Conservation (phyloP, 2,888 invertebrate species). For the Lampropteryx suffumata region DNA sequence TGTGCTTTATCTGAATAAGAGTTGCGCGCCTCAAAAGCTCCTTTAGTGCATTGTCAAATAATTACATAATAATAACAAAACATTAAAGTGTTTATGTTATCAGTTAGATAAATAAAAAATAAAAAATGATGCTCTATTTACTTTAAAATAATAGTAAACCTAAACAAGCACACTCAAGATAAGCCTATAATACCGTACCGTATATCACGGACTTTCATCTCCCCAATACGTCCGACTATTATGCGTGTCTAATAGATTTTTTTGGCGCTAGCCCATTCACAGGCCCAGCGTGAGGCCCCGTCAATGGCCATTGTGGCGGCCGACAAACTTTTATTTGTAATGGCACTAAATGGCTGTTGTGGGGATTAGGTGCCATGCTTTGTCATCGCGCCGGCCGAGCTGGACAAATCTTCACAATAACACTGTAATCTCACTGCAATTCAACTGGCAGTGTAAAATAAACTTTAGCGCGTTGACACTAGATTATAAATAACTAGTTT, state of each 20-base stretch:
- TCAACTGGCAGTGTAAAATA: background rate
- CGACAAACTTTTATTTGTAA: slow-evolving; percentile 79
- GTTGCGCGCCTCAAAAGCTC: no score
- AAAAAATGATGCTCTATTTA: slow-evolving; percentile 63
- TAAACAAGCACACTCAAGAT: slow-evolving; percentile 28
- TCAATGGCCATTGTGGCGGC: slow-evolving; percentile 76
- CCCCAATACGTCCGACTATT: slow-evolving; percentile 64
- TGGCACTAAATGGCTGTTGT: slow-evolving; percentile 79
- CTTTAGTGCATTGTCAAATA: no score
- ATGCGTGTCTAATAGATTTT: slow-evolving; percentile 81
- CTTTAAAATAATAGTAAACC: background rate
- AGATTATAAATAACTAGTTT: background rate
- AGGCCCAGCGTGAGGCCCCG: slow-evolving; percentile 74
- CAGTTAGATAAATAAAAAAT: no score
- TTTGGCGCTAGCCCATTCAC: slow-evolving; percentile 76
- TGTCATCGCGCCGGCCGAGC: slow-evolving; percentile 59
- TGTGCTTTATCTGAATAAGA: no score
- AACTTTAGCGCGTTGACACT: background rate
- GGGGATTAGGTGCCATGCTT: slow-evolving; percentile 74
- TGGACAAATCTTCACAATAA: slow-evolving; percentile 49
- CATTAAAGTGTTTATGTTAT: no score
- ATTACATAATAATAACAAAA: no score
- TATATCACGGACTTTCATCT: slow-evolving; percentile 61
- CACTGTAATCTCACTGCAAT: background rate
- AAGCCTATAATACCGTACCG: slow-evolving; percentile 35